These are phyloP conservation scores for Anguilla anguilla DNA, from an alignment of 2,797 vertebrate species.

Conservation along the genomic window DNA sequence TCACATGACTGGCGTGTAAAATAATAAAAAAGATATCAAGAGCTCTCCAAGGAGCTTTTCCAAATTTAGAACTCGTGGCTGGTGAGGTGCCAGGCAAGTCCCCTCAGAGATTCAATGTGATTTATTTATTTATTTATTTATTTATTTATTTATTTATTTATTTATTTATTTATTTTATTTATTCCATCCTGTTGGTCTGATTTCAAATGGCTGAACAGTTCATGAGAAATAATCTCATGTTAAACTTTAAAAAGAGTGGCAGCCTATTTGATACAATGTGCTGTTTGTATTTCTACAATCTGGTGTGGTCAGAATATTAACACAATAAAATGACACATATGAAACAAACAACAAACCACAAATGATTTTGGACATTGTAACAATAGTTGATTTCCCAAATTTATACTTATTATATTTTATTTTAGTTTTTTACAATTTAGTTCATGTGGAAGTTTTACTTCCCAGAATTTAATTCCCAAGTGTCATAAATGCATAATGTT, in stretches of 20 bases:
- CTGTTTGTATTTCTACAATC: not conserved
- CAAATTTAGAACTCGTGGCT: constrained; percentile 48
- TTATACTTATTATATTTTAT: not conserved
- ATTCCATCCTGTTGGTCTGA: not conserved
- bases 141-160: not conserved
- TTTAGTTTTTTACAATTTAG: not conserved
- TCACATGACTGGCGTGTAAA: constrained; percentile 65
- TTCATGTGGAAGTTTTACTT: not conserved
- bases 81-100: constrained; percentile 11
- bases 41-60: constrained; percentile 73
- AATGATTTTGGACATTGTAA: not conserved
- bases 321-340: not conserved
- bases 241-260: not conserved
- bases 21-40: not conserved
- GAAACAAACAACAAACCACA: not conserved
- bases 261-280: not conserved
- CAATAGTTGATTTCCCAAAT: not conserved
- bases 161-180: not conserved
- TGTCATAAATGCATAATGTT: not conserved
- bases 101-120: not conserved
- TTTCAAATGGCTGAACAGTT: not conserved
- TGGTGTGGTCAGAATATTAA: not conserved
- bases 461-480: not conserved
- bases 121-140: not conserved
- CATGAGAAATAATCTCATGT: not conserved